phyloP scores from a whole-genome alignment of 2,888 invertebrate genomes.

The Himalopsyche kuldschensis region DNA sequence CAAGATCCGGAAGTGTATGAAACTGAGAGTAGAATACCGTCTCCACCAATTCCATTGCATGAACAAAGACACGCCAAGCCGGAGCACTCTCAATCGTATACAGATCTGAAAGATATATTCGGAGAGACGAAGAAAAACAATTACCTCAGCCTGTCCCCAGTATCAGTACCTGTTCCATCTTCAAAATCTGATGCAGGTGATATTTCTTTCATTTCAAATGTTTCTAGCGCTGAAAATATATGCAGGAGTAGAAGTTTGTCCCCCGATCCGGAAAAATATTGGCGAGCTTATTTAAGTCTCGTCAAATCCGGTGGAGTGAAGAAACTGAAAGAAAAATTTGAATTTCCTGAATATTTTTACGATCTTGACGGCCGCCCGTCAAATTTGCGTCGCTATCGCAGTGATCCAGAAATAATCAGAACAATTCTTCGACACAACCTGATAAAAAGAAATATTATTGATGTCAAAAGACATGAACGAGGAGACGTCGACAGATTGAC shows the following conservation, averaged over 20 bases:
- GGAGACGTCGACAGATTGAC: constrained; percentile 65
- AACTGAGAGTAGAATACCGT: constrained; percentile 42
- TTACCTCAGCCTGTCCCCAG: constrained; percentile 59
- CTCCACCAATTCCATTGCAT: constrained; percentile 41
- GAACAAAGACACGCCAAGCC: constrained; percentile 45
- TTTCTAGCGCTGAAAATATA: constrained; percentile 67
- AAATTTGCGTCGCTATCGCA: constrained; percentile 67
- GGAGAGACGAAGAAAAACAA: constrained; percentile 70
- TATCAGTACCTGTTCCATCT: constrained; percentile 36
- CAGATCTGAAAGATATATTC: constrained; percentile 79
- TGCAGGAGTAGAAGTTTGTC: constrained; percentile 73
- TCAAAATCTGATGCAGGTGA: constrained; percentile 14
- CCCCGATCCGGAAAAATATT: constrained; percentile 72
- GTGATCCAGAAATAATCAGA: constrained; percentile 76
- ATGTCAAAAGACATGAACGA: constrained; percentile 54
- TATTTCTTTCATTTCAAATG: constrained; percentile 45
- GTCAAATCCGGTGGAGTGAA: constrained; percentile 78
- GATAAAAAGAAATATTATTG: constrained; percentile 53
- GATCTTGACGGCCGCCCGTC: constrained; percentile 46
- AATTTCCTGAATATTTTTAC: constrained; percentile 60
- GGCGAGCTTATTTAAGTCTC: constrained; percentile 69
- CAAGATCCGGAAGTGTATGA: constrained; percentile 54
- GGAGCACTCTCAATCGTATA: constrained; percentile 68
- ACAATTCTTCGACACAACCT: constrained; percentile 58
- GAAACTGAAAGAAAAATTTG: constrained; percentile 77